Conservation (phyloP, 2,113 vertebrate species). For the Cheirogaleus medius region DNA sequence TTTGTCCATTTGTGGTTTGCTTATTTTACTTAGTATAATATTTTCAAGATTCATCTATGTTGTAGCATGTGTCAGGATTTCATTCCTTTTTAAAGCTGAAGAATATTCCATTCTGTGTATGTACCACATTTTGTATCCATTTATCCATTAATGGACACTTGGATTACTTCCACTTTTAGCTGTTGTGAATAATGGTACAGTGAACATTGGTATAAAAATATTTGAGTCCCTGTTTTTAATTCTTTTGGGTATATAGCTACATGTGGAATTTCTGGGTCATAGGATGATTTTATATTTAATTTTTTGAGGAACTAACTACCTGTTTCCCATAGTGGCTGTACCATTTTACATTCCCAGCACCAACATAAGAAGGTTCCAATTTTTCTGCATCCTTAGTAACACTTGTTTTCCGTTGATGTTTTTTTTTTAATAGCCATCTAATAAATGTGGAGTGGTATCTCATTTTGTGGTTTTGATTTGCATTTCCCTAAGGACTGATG, state of each 20-base stretch:
- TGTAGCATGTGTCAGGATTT: not conserved
- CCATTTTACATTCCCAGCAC: not conserved
- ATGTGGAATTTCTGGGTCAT: not conserved
- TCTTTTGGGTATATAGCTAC: not conserved
- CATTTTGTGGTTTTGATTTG: not conserved
- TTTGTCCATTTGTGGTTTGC: not conserved
- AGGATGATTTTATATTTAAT: not conserved
- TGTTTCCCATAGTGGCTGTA: too few relatives aligned
- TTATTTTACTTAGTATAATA: not conserved
- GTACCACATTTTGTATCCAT: not conserved
- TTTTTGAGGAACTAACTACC: not conserved
- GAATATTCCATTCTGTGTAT: not conserved
- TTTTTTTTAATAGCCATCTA: not conserved
- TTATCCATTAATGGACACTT: not conserved
- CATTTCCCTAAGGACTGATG: not conserved
- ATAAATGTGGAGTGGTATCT: not conserved
- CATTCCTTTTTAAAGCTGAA: not conserved
- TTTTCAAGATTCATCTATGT: not conserved
- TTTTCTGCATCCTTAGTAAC: not conserved
- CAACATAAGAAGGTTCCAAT: not conserved
- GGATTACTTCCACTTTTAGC: not conserved
- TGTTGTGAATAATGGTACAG: not conserved
- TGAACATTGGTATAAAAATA: not conserved
- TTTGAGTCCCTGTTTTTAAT: not conserved
- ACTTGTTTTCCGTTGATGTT: not conserved